Percentiles rank a stretch among this genome's conserved stretches.
These are phyloP conservation scores for Patiria pectinifera DNA, from an alignment of 53 echinoderm and acorn worm species.

Conservation along the genomic window DNA sequence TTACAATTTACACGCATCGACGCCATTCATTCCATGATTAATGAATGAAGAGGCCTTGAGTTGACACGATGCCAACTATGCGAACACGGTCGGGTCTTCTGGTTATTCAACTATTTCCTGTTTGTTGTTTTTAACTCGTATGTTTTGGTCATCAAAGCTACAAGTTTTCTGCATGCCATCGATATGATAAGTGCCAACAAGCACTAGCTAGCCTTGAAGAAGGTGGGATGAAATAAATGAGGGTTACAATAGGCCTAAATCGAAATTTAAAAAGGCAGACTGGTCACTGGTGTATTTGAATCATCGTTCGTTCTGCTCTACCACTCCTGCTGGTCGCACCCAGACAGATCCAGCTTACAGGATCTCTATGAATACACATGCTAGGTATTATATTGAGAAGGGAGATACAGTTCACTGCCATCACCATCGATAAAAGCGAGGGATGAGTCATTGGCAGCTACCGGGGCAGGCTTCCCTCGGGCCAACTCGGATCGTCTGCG, in stretches of 20 bases:
- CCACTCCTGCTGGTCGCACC: not conserved
- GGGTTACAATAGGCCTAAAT: not conserved
- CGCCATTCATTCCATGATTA: too few species aligned
- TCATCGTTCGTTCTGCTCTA: not conserved
- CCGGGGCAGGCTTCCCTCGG: slow-evolving; percentile 1
- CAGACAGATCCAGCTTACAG: not conserved
- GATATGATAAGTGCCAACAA: too few species aligned
- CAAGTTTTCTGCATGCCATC: too few species aligned
- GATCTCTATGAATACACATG: not conserved
- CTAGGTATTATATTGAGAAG: not conserved
- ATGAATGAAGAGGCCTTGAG: not conserved
- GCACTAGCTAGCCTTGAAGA: not conserved
- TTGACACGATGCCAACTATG: not conserved
- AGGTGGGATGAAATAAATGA: not conserved
- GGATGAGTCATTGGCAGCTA: slow-evolving; percentile 22
- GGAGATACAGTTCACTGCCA: slow-evolving; percentile 12
- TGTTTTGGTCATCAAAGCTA: too few species aligned
- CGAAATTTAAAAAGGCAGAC: too few species aligned
- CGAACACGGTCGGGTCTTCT: not conserved
- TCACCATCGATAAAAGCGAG: not conserved
- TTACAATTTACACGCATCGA: too few species aligned
- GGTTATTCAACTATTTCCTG: not conserved
- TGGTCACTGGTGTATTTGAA: not conserved
- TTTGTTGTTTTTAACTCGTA: too few species aligned
- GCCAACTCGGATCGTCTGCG: not conserved